Conservation (phyloP, 2,888 invertebrate species). For the Drosophila quinaria region DNA sequence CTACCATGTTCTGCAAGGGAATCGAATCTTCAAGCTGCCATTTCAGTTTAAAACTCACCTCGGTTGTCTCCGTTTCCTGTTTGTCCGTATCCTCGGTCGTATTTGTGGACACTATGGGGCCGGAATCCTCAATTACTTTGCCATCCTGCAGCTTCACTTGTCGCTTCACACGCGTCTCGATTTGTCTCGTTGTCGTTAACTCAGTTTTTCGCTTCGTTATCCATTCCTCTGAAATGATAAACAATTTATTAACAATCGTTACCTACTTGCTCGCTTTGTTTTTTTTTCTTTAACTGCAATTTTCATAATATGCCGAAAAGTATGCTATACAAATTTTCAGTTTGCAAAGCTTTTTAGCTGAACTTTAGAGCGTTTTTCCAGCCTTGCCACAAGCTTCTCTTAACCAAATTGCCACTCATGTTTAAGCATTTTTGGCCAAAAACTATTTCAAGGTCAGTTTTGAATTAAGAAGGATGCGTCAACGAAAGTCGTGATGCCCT, state of each 20-base stretch:
- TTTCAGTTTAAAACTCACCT: slow-evolving; percentile 86
- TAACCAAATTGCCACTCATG: not conserved
- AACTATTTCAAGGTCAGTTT: slow-evolving; percentile 1
- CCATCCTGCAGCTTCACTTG: slow-evolving; percentile 96
- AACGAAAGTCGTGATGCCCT: slow-evolving; percentile 9
- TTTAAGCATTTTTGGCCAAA: slow-evolving; percentile 5
- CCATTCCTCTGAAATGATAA: slow-evolving; percentile 92
- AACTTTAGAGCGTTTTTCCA: not conserved
- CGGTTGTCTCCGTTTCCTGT: slow-evolving; percentile 94
- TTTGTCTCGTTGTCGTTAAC: slow-evolving; percentile 95
- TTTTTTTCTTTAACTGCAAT: not conserved
- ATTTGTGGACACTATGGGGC: slow-evolving; percentile 95
- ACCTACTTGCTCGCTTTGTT: slow-evolving; percentile 3
- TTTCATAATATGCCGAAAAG: slow-evolving; percentile 4
- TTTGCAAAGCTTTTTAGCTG: not conserved
- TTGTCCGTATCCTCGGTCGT: slow-evolving; percentile 96
- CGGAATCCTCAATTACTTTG: slow-evolving; percentile 94
- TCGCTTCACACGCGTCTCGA: slow-evolving; percentile 95
- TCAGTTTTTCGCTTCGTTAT: slow-evolving; percentile 96
- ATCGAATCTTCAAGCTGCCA: not conserved
- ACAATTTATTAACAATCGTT: not conserved
- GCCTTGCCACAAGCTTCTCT: slow-evolving; percentile 3
- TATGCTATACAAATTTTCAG: not conserved
- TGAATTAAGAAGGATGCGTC: not conserved
- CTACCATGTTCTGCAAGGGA: not conserved